A percentile compares a stretch with the other conserved stretches of the same genome.
These are phyloP conservation scores for Solea senegalensis DNA, from an alignment of 2,113 vertebrate species.

Conservation along the genomic window DNA sequence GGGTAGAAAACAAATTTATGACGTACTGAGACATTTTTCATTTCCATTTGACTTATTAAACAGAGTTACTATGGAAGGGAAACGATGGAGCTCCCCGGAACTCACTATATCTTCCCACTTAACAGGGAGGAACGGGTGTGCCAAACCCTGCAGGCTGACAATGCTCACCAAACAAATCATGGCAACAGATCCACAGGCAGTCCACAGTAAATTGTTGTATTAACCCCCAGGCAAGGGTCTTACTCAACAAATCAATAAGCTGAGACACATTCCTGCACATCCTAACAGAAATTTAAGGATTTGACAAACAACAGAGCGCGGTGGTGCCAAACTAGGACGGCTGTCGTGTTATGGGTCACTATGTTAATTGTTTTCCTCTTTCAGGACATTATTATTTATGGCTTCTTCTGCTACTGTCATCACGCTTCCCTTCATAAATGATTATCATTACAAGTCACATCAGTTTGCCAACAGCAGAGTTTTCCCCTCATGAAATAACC, in stretches of 20 bases:
- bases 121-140: slow-evolving; percentile 63
- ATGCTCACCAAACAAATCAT: slow-evolving; percentile 78
- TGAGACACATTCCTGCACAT: slow-evolving; percentile 71
- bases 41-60: slow-evolving; percentile 72
- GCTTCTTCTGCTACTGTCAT: slow-evolving; percentile 34
- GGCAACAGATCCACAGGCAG: slow-evolving; percentile 79
- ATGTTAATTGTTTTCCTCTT: slow-evolving; percentile 70
- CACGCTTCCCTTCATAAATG: slow-evolving; percentile 28
- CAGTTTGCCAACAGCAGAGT: slow-evolving; percentile 15
- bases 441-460: slow-evolving; percentile 13
- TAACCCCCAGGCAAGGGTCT: slow-evolving; percentile 78
- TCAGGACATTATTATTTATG: slow-evolving; percentile 50
- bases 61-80: slow-evolving; percentile 62
- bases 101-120: slow-evolving; percentile 74
- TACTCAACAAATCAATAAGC: slow-evolving; percentile 77
- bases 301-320: slow-evolving; percentile 49
- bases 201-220: slow-evolving; percentile 80
- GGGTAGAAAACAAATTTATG: slow-evolving; percentile 54
- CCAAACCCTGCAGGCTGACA: slow-evolving; percentile 74
- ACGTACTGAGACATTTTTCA: slow-evolving; percentile 65
- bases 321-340: slow-evolving; percentile 30
- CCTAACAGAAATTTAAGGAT: slow-evolving; percentile 60
- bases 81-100: slow-evolving; percentile 72
- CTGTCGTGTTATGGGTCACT: slow-evolving; percentile 61
- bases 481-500: slow-evolving; percentile 11